These are phyloP conservation scores for Astyanax mexicanus DNA, from an alignment of 2,797 vertebrate genomes.

Conservation along the genomic window DNA sequence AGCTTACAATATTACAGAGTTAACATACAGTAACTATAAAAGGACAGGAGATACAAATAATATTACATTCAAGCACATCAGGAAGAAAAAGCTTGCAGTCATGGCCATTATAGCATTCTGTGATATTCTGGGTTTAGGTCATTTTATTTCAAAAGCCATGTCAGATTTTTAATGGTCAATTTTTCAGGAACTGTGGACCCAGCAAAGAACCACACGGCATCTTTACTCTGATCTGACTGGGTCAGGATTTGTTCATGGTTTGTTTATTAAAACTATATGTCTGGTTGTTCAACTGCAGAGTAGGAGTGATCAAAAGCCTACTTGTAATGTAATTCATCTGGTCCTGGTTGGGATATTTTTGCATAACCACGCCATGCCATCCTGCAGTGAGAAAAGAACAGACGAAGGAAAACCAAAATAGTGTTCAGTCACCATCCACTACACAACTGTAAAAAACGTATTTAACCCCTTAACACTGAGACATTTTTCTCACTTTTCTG, in stretches of 20 bases:
- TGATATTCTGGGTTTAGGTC: neutral
- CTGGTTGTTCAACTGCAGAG: neutral
- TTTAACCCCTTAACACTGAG: no score
- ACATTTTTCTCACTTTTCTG: no score
- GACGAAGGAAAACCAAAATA: neutral
- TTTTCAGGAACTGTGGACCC: neutral
- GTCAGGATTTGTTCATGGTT: neutral
- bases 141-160: neutral
- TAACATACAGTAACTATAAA: neutral
- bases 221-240: neutral
- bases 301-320: constrained; percentile 1
- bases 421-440: neutral
- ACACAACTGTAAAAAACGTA: no score
- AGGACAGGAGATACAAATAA: neutral
- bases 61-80: neutral
- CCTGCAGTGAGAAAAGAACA: constrained; percentile 64
- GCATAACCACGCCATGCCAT: constrained; percentile 83
- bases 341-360: constrained; percentile 74
- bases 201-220: neutral
- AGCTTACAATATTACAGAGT: neutral
- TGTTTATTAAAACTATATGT: neutral
- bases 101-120: neutral
- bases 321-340: constrained; percentile 62
- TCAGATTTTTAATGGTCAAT: no score
- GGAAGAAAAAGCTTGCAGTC: neutral